Evolutionary conservation across 2,888 invertebrate genomes (phyloP).

Genomic region (Oscheius onirici): DNA sequence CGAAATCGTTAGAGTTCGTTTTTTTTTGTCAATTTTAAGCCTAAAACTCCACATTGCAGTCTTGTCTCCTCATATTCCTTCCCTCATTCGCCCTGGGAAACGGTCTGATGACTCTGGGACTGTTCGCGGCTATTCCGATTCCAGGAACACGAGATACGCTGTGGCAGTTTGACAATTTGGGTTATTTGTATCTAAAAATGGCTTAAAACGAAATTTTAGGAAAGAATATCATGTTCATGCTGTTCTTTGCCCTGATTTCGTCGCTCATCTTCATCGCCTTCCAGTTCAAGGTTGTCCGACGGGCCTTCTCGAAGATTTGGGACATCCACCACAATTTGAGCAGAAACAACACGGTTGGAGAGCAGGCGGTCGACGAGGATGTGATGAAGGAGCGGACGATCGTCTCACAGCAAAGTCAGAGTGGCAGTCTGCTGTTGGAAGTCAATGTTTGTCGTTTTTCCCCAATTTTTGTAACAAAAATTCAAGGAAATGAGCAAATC

Average conservation of each 20-base stretch:
- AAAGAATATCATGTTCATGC: slow-evolving; percentile 52
- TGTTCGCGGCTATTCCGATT: background rate
- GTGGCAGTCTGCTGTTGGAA: background rate
- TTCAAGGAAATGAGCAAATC: slow-evolving; percentile 15
- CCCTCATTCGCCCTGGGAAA: slow-evolving; percentile 52
- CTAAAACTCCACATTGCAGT: slow-evolving; percentile 26
- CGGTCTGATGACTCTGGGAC: slow-evolving; percentile 37
- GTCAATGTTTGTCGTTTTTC: background rate
- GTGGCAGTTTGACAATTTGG: too few relatives aligned
- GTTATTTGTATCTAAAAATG: background rate
- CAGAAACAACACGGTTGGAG: background rate
- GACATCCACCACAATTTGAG: background rate
- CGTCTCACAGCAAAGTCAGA: background rate
- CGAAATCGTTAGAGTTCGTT: slow-evolving; percentile 32
- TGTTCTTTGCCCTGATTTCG: slow-evolving; percentile 51
- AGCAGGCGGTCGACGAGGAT: slow-evolving; percentile 13
- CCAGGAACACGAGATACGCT: too few relatives aligned
- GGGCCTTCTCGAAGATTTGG: slow-evolving; percentile 22
- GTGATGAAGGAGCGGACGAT: background rate
- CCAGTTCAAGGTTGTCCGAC: slow-evolving; percentile 47
- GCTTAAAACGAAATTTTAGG: slow-evolving; percentile 23
- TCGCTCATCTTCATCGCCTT: slow-evolving; percentile 53
- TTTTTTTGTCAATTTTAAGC: background rate
- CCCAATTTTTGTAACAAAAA: background rate
- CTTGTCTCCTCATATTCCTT: slow-evolving; percentile 40